Evolutionary conservation across 1,140 invertebrate species (phyloP).

Genomic region (Pseudomyrmex cubaensis): DNA sequence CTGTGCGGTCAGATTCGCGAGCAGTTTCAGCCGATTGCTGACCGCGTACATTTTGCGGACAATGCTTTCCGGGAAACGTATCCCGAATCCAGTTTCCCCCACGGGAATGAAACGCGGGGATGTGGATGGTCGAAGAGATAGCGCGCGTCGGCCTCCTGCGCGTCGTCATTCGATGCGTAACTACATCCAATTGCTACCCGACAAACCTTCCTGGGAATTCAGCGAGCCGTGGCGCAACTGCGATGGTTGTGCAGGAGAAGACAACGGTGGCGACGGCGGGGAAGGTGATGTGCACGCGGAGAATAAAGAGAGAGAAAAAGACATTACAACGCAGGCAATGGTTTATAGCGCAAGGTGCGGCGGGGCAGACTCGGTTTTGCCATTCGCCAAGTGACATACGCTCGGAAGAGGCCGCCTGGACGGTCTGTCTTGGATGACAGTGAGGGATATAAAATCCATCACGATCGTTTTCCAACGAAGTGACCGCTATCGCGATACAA

Average conservation of each 20-base stretch:
- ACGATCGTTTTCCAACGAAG: constrained; percentile 12
- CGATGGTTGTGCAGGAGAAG: constrained; percentile 41
- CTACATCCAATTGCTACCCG: constrained; percentile 79
- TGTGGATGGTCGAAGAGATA: constrained; percentile 40
- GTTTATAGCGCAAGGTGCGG: constrained; percentile 76
- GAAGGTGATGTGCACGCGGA: constrained; percentile 18
- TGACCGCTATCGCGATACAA: constrained; percentile 5
- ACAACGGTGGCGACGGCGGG: constrained; percentile 24
- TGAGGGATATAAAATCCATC: constrained; percentile 64
- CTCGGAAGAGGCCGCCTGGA: constrained; percentile 31
- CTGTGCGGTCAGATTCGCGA: constrained; percentile 49
- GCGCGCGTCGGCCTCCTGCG: constrained; percentile 34
- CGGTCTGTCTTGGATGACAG: constrained; percentile 14
- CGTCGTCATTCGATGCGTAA: constrained; percentile 79
- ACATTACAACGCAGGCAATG: constrained; percentile 70
- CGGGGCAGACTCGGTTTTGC: constrained; percentile 44
- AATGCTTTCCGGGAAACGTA: constrained; percentile 78
- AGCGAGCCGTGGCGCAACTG: constrained; percentile 60
- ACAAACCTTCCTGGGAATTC: constrained; percentile 76
- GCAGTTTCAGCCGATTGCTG: constrained; percentile 71
- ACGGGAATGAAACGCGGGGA: constrained; percentile 48
- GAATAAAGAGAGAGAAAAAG: constrained; percentile 41
- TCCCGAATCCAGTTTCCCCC: constrained; percentile 76
- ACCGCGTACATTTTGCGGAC: constrained; percentile 76
- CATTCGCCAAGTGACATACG: constrained; percentile 71